Percentiles rank a stretch among this genome's conserved stretches.
Conservation (phyloP, 2,888 invertebrate species). For the Lepidochrysops patricia region DNA sequence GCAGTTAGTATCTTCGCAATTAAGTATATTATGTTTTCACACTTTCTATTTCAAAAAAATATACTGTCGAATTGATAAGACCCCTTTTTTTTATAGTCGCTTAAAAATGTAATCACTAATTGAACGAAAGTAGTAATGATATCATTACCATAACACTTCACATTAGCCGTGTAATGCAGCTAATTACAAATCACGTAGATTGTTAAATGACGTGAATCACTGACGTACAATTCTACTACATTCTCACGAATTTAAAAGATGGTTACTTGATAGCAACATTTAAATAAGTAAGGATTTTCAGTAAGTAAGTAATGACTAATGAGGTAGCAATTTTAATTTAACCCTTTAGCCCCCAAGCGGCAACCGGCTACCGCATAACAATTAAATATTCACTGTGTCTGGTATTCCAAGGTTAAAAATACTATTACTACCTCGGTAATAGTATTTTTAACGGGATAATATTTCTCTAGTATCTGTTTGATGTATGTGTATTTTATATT, state of each 20-base stretch:
- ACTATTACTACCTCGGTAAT: background rate
- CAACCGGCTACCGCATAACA: too few relatives aligned
- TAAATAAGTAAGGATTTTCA: background rate
- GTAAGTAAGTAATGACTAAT: background rate
- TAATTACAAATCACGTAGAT: conserved; percentile 1
- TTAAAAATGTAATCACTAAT: background rate
- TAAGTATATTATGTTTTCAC: background rate
- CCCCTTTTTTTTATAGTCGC: too few relatives aligned
- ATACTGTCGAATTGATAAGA: too few relatives aligned
- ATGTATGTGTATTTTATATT: background rate
- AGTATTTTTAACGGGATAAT: background rate
- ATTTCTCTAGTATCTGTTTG: background rate
- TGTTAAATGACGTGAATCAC: background rate
- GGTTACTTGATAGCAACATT: background rate
- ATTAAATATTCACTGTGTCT: too few relatives aligned
- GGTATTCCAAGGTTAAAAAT: too few relatives aligned
- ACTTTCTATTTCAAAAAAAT: conserved; percentile 24
- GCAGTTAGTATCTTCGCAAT: too few relatives aligned
- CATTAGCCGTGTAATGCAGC: conserved; percentile 1
- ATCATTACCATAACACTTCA: conserved; percentile 10
- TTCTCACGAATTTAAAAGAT: background rate
- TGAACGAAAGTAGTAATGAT: conserved; percentile 9
- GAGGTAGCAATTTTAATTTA: too few relatives aligned
- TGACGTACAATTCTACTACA: background rate
- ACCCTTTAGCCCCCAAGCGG: too few relatives aligned